Conservation (phyloP, 2,113 vertebrate species). For the Steatornis caripensis region DNA sequence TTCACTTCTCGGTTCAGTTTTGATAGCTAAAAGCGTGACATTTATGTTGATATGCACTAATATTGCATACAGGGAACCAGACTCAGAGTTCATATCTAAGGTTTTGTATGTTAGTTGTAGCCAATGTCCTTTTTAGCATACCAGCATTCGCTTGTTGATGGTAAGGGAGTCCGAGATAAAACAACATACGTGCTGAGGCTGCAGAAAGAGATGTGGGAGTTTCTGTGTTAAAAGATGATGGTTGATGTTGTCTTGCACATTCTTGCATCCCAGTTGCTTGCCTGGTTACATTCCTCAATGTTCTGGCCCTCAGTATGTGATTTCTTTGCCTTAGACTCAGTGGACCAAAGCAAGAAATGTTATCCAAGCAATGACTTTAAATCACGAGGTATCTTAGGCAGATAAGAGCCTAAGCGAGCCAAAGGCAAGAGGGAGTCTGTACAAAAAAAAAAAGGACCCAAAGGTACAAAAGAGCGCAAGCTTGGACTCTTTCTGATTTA, state of each 20-base stretch:
- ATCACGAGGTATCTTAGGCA: background rate
- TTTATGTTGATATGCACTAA: background rate
- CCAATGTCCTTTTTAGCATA: background rate
- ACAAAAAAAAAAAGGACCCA: background rate
- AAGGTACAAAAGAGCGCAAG: background rate
- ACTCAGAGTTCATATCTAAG: background rate
- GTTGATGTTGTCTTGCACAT: slow-evolving; percentile 6
- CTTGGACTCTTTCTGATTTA: background rate
- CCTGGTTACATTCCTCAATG: background rate
- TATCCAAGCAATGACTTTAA: background rate
- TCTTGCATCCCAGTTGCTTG: slow-evolving; percentile 31
- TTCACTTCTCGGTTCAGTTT: background rate
- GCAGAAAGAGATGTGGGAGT: slow-evolving; percentile 1
- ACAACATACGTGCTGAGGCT: background rate
- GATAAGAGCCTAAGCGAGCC: background rate
- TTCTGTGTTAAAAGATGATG: slow-evolving; percentile 13
- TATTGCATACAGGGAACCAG: background rate
- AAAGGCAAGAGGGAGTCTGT: background rate
- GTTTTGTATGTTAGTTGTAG: background rate
- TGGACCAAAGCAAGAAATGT: background rate
- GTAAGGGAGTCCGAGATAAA: background rate
- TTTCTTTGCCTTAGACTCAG: slow-evolving; percentile 18
- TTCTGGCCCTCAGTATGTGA: slow-evolving; percentile 28
- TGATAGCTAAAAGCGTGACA: background rate
- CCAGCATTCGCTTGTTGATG: background rate